Conservation (phyloP, 2,888 invertebrate species). For the Liodrosophila aerea region DNA sequence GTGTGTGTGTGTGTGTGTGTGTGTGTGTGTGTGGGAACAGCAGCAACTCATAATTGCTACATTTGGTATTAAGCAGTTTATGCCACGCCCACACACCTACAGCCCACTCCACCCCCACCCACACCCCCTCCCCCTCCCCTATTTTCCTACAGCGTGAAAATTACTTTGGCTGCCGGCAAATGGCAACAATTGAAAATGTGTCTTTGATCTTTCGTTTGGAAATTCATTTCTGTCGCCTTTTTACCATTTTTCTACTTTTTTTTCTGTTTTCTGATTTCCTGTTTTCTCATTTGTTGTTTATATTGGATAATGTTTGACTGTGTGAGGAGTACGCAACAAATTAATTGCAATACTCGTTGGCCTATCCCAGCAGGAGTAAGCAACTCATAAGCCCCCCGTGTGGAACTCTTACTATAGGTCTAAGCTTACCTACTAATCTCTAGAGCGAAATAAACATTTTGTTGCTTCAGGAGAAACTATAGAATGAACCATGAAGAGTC, state of each 20-base stretch:
- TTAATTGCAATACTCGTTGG: too few species aligned
- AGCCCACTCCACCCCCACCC: neutral
- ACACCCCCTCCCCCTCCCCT: neutral
- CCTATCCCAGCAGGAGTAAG: too few species aligned
- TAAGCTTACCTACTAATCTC: too few species aligned
- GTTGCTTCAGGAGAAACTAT: too few species aligned
- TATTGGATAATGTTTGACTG: neutral
- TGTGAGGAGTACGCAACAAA: too few species aligned
- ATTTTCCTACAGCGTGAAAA: conserved; percentile 8
- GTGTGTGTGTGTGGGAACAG: neutral
- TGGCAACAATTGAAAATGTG: conserved; percentile 74
- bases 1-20: neutral
- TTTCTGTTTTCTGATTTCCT: neutral
- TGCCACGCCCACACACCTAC: conserved; percentile 15
- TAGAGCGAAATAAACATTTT: too few species aligned
- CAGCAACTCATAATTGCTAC: conserved; percentile 67
- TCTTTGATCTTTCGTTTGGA: conserved; percentile 76
- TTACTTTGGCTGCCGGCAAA: conserved; percentile 64
- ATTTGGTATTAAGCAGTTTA: conserved; percentile 72
- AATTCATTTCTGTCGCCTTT: conserved; percentile 64
- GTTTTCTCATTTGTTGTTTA: conserved; percentile 12
- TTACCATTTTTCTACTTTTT: conserved; percentile 8
- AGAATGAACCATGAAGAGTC: too few species aligned
- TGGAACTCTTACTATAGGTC: too few species aligned
- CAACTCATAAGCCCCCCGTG: too few species aligned